Conservation (phyloP, 2,888 invertebrate species). For the Nemoura dubitans region DNA sequence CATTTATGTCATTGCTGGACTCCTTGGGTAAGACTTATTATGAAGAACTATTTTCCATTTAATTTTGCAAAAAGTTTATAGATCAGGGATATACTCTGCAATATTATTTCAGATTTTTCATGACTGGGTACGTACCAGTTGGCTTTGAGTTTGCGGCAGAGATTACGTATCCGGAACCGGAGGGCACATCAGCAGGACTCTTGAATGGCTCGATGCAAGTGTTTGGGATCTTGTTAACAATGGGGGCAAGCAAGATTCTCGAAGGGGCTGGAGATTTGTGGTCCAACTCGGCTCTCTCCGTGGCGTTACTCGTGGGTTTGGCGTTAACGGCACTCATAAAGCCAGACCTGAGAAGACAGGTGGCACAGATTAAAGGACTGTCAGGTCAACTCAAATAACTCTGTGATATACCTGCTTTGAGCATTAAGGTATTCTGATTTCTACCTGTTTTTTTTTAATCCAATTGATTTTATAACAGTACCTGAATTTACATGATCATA, state of each 20-base stretch:
- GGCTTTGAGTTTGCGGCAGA: constrained; percentile 91
- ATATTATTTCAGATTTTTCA: constrained; percentile 83
- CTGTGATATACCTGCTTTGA: neutral
- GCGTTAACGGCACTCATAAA: constrained; percentile 49
- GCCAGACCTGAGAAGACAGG: neutral
- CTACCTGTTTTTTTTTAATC: too few relatives aligned
- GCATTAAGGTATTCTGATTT: too few relatives aligned
- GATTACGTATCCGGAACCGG: constrained; percentile 75
- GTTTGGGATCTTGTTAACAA: constrained; percentile 84
- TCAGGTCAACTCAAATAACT: neutral
- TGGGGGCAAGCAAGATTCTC: constrained; percentile 64
- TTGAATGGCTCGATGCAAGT: constrained; percentile 88
- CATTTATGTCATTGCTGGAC: constrained; percentile 85
- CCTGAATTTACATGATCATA: too few relatives aligned
- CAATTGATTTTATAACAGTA: too few relatives aligned
- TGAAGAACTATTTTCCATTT: too few relatives aligned
- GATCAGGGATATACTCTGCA: too few relatives aligned
- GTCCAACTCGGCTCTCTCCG: constrained; percentile 83
- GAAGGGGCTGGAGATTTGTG: constrained; percentile 65
- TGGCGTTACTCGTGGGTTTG: constrained; percentile 63
- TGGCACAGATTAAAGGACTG: neutral
- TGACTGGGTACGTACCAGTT: constrained; percentile 99
- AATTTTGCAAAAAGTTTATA: too few relatives aligned
- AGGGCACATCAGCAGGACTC: constrained; percentile 96
- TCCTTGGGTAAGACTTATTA: neutral